phyloP scores from a whole-genome alignment of 2,888 invertebrate species.

The Tiliacea citrago region DNA sequence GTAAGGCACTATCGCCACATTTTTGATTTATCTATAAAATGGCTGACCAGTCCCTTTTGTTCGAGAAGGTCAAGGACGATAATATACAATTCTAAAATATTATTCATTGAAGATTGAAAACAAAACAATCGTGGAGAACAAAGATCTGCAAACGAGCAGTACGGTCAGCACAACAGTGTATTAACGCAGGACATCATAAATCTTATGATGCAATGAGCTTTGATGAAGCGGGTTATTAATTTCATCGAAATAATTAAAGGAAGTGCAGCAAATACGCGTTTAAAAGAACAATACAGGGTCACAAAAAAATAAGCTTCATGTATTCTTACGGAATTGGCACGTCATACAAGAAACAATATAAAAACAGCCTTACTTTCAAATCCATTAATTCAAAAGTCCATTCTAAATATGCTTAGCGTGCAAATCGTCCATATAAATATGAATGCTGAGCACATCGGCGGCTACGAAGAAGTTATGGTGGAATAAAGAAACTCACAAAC shows the following conservation, averaged over 20 bases:
- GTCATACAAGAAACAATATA: constrained; percentile 37
- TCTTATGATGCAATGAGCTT: constrained; percentile 59
- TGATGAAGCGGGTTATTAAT: constrained; percentile 49
- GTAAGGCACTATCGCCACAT: constrained; percentile 69
- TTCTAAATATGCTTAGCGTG: constrained; percentile 63
- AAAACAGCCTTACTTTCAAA: constrained; percentile 58
- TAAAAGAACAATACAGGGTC: constrained; percentile 48
- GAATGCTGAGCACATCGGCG: constrained; percentile 71
- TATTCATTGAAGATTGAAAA: constrained; percentile 70
- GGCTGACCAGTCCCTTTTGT: constrained; percentile 76
- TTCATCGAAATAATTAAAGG: constrained; percentile 53
- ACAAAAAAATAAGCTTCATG: constrained; percentile 25
- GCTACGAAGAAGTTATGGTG: too few relatives aligned
- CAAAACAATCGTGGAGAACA: constrained; percentile 69
- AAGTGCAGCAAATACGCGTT: constrained; percentile 19
- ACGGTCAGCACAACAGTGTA: constrained; percentile 53
- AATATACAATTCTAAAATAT: constrained; percentile 65
- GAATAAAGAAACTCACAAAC: too few relatives aligned
- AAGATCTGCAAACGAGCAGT: constrained; percentile 64
- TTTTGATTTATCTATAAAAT: constrained; percentile 78
- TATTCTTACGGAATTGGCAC: constrained; percentile 24
- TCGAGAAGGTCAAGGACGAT: constrained; percentile 77
- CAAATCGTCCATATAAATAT: constrained; percentile 70
- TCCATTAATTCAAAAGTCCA: constrained; percentile 56
- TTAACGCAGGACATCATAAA: constrained; percentile 53